A percentile compares a stretch with the other conserved stretches of the same genome.
Evolutionary conservation across 2,113 vertebrate species (phyloP).

Genomic region (Zosterops lateralis): DNA sequence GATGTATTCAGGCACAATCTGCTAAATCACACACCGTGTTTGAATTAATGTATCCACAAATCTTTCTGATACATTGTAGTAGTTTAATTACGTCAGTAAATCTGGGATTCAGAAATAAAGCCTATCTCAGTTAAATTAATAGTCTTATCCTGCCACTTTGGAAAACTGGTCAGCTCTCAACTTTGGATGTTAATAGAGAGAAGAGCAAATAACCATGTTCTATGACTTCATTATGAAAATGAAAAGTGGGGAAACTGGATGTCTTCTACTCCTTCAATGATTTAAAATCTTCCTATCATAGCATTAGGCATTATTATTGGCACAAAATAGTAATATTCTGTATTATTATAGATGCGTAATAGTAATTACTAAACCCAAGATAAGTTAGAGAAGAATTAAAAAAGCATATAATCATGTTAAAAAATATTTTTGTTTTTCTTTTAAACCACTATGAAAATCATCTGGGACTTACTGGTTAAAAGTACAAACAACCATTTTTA

Average conservation of each 20-base stretch:
- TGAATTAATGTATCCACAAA: not conserved
- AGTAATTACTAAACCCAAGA: not conserved
- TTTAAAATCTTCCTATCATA: not conserved
- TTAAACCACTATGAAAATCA: not conserved
- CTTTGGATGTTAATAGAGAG: not conserved
- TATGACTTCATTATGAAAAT: not conserved
- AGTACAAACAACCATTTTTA: not conserved
- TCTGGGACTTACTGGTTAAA: not conserved
- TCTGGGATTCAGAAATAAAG: not conserved
- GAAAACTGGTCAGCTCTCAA: not conserved
- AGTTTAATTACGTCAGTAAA: not conserved
- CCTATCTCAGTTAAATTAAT: not conserved
- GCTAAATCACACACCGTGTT: accelerated
- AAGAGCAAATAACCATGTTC: not conserved
- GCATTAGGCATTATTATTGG: not conserved
- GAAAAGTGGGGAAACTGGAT: not conserved
- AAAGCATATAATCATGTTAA: not conserved
- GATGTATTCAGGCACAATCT: not conserved
- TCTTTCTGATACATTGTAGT: not conserved
- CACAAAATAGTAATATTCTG: not conserved
- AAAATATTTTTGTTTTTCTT: not conserved
- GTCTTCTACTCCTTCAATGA: not conserved
- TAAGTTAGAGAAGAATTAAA: not conserved
- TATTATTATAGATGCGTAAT: not conserved
- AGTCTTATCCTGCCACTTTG: not conserved